Percentiles rank a stretch among this genome's conserved stretches.
Evolutionary conservation across 1,140 invertebrate genomes (phyloP).

Genomic region (Dendroctonus valens): DNA sequence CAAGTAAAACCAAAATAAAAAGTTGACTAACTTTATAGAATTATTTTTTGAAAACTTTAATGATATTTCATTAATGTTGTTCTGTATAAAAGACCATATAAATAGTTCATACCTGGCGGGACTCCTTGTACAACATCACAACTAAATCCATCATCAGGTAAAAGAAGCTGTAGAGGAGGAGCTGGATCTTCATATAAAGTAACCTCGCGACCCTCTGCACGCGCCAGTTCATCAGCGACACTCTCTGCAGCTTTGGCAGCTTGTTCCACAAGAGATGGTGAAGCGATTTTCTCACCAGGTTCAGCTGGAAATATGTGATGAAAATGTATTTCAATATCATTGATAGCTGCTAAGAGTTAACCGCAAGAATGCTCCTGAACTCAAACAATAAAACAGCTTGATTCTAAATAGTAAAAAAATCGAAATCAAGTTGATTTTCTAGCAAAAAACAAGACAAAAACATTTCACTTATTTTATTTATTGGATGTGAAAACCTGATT

Average conservation of each 20-base stretch:
- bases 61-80: too few species aligned
- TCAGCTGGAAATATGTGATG: slow-evolving; percentile 41
- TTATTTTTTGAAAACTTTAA: too few species aligned
- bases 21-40: not conserved
- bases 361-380: too few species aligned
- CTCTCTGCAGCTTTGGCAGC: slow-evolving; percentile 81
- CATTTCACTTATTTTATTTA: too few species aligned
- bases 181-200: slow-evolving; percentile 75
- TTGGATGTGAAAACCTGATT: too few species aligned
- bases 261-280: slow-evolving; percentile 60
- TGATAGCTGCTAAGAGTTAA: too few species aligned
- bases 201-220: slow-evolving; percentile 82
- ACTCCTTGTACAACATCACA: slow-evolving; percentile 89
- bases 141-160: slow-evolving; percentile 98
- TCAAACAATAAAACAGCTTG: not conserved
- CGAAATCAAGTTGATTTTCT: too few species aligned
- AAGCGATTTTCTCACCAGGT: slow-evolving; percentile 51
- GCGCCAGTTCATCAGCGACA: slow-evolving; percentile 87
- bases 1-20: not conserved
- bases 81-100: too few species aligned
- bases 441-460: too few species aligned
- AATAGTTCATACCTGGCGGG: slow-evolving; percentile 65
- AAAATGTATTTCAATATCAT: not conserved
- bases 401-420: not conserved
- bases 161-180: slow-evolving; percentile 83